A percentile compares a stretch with the other conserved stretches of the same genome.
Conservation (phyloP, 2,797 vertebrate species). For the Margarornis squamiger region DNA sequence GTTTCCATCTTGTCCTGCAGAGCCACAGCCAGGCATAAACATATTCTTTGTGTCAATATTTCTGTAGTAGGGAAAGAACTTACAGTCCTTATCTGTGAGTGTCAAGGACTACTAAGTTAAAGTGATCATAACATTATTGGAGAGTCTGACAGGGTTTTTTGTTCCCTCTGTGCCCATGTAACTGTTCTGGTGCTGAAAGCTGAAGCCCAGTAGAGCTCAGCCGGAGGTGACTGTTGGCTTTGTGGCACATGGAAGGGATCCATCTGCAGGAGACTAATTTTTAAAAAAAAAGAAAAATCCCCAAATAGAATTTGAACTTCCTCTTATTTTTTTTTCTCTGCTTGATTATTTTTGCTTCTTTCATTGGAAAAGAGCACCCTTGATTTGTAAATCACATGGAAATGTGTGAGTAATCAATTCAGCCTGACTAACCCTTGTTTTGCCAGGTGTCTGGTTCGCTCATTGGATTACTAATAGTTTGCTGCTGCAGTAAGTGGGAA, state of each 20-base stretch:
- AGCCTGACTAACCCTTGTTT: not conserved
- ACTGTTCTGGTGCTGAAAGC: slow-evolving; percentile 1
- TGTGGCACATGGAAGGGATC: not conserved
- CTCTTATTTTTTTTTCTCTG: not conserved
- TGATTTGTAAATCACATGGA: not conserved
- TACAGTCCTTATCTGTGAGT: slow-evolving; percentile 46
- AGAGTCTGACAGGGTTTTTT: not conserved
- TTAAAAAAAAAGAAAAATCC: not conserved
- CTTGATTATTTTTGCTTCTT: not conserved
- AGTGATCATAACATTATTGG: not conserved
- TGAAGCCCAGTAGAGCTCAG: not conserved
- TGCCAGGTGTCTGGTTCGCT: not conserved
- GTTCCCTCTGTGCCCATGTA: not conserved
- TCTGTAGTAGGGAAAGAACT: slow-evolving; percentile 25
- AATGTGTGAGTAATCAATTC: slow-evolving; percentile 11
- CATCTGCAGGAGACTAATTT: not conserved
- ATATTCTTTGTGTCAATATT: slow-evolving; percentile 67
- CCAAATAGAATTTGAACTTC: not conserved
- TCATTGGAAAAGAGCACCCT: not conserved
- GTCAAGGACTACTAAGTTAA: slow-evolving; percentile 61
- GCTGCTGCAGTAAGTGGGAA: not conserved
- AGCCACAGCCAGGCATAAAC: slow-evolving; percentile 46
- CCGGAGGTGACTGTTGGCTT: not conserved
- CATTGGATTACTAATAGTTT: not conserved
- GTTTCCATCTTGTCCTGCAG: slow-evolving; percentile 51